A percentile compares a stretch with the other conserved stretches of the same genome.
Conservation (phyloP, 2,113 vertebrate genomes). For the Psilopogon haemacephalus region DNA sequence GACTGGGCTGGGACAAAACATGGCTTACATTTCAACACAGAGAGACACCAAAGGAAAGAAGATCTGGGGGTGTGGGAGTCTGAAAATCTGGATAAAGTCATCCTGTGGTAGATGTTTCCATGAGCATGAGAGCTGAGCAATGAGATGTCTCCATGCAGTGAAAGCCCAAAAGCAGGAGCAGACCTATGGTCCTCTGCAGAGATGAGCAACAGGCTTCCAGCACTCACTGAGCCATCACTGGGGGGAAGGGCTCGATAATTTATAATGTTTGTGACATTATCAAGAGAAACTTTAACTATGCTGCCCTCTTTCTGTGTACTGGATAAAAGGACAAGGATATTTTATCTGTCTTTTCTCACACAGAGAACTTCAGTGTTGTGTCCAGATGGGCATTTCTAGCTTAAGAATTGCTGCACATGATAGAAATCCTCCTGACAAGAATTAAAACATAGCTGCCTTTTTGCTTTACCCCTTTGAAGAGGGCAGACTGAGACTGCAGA, state of each 20-base stretch:
- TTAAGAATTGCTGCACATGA: neutral
- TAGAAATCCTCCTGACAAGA: neutral
- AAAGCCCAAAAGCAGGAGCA: fast-evolving
- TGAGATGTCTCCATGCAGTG: neutral
- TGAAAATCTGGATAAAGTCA: neutral
- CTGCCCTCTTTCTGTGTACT: slow-evolving; percentile 50
- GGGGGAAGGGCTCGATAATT: neutral
- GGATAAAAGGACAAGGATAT: neutral
- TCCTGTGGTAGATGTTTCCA: neutral
- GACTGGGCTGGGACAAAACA: fast-evolving
- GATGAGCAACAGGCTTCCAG: neutral
- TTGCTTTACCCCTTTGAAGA: neutral
- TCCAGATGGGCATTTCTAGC: neutral
- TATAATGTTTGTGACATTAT: neutral
- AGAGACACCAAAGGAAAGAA: neutral
- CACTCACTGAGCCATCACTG: fast-evolving
- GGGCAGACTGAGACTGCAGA: too few species aligned
- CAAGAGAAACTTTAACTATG: neutral
- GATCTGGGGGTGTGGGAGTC: neutral
- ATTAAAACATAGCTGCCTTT: neutral
- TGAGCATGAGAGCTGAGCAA: neutral
- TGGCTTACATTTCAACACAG: neutral
- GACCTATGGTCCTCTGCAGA: neutral
- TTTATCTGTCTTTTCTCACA: neutral
- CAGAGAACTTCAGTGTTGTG: neutral